These are phyloP conservation scores for Tipula lateralis DNA, from an alignment of 2,888 invertebrate genomes.

Conservation along the genomic window DNA sequence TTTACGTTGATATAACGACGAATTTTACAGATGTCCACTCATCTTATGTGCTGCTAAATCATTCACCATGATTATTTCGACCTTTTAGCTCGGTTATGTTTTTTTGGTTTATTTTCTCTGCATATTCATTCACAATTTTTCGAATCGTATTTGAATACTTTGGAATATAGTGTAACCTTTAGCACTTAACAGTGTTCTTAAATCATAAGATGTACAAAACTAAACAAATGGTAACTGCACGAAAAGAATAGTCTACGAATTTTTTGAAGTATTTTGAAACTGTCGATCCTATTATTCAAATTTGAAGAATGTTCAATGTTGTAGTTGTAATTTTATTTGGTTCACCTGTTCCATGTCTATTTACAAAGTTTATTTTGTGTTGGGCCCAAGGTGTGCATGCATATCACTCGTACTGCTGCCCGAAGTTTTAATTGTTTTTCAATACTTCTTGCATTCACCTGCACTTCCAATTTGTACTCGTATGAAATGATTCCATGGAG, in stretches of 20 bases:
- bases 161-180: neutral
- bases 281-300: too few relatives aligned
- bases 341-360: neutral
- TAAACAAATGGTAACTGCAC: neutral
- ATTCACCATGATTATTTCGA: neutral
- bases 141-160: slow-evolving; percentile 2
- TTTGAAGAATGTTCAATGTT: neutral
- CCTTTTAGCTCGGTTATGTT: neutral
- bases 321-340: neutral
- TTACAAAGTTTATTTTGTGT: neutral
- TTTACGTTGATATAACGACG: too few relatives aligned
- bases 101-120: neutral
- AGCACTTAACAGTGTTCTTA: neutral
- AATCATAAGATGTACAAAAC: slow-evolving; percentile 20
- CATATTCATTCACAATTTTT: slow-evolving; percentile 28
- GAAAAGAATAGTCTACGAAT: neutral
- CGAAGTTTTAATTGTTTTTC: too few relatives aligned
- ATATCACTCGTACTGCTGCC: neutral
- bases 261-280: neutral
- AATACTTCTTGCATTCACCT: too few relatives aligned
- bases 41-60: neutral
- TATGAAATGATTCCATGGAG: neutral
- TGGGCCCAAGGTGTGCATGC: neutral
- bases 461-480: too few relatives aligned
- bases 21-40: neutral